A percentile compares a stretch with the other conserved stretches of the same genome.
These are phyloP conservation scores for Tetragnatha montana DNA, from an alignment of 2,888 invertebrate genomes.

Conservation along the genomic window DNA sequence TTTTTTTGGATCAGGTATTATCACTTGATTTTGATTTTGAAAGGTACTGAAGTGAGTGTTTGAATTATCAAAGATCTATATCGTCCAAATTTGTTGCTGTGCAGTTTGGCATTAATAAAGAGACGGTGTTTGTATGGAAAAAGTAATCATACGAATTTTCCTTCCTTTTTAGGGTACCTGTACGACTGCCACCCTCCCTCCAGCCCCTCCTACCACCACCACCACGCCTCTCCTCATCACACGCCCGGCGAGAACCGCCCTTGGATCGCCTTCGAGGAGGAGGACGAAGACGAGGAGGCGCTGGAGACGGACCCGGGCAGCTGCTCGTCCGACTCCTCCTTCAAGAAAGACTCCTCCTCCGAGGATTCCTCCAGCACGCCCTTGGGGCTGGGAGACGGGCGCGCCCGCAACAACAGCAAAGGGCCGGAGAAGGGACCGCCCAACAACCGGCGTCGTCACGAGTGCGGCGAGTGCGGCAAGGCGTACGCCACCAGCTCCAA, in stretches of 20 bases:
- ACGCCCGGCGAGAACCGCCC: constrained; percentile 15
- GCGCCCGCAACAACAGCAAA: constrained; percentile 39
- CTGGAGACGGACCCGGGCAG: constrained; percentile 25
- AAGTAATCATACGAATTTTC: background rate
- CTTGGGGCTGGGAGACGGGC: constrained; percentile 56
- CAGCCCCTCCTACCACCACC: constrained; percentile 22
- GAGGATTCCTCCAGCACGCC: constrained; percentile 50
- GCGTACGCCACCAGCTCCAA: constrained; percentile 93
- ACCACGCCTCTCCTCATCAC: constrained; percentile 11
- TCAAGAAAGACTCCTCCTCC: constrained; percentile 6
- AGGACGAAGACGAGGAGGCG: constrained; percentile 46
- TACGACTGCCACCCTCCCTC: background rate
- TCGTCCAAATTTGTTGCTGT: background rate
- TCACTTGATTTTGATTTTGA: too few species aligned
- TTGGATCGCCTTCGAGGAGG: constrained; percentile 60
- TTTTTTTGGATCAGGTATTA: too few species aligned
- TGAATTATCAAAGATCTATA: background rate
- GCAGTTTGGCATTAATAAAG: background rate
- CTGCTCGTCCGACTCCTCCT: constrained; percentile 52
- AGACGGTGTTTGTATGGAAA: background rate
- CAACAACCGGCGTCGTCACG: constrained; percentile 78
- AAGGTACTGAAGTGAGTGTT: too few species aligned
- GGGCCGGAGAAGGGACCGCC: constrained; percentile 38
- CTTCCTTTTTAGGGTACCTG: background rate
- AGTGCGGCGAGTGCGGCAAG: constrained; percentile 91